Conservation (phyloP, 2,797 vertebrate species). For the Clarias platycephalus region DNA sequence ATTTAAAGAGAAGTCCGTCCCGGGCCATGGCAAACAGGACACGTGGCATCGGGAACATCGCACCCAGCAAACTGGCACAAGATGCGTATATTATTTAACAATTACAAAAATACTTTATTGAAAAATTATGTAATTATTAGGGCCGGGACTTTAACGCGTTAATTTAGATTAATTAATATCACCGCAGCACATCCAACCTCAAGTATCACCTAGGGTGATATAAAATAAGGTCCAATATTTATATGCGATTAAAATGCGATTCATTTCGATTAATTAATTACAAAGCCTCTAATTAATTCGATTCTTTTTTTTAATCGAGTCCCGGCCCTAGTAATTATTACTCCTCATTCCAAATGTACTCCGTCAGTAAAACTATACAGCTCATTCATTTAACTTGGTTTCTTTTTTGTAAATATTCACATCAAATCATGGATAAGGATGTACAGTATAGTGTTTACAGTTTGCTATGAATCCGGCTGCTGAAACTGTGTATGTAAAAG, state of each 20-base stretch:
- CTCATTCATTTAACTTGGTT: background rate
- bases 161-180: too few relatives aligned
- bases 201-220: too few relatives aligned
- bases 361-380: background rate
- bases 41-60: constrained; percentile 87
- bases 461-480: too few relatives aligned
- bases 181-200: too few relatives aligned
- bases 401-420: background rate
- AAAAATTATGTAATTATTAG: background rate
- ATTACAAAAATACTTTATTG: background rate
- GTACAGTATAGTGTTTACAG: background rate
- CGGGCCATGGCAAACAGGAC: constrained; percentile 89
- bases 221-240: too few relatives aligned
- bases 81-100: background rate
- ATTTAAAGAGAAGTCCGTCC: constrained; percentile 84
- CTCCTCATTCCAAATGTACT: background rate
- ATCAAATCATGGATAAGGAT: background rate
- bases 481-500: too few relatives aligned
- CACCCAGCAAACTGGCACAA: constrained; percentile 79
- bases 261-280: too few relatives aligned
- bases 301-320: too few relatives aligned
- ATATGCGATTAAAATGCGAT: too few relatives aligned
- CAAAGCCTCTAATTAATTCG: too few relatives aligned
- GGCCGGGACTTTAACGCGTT: too few relatives aligned
- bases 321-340: too few relatives aligned